Base-by-base conservation (phyloP, 2,113 vertebrate genomes). In the Rhipidura dahli region DNA sequence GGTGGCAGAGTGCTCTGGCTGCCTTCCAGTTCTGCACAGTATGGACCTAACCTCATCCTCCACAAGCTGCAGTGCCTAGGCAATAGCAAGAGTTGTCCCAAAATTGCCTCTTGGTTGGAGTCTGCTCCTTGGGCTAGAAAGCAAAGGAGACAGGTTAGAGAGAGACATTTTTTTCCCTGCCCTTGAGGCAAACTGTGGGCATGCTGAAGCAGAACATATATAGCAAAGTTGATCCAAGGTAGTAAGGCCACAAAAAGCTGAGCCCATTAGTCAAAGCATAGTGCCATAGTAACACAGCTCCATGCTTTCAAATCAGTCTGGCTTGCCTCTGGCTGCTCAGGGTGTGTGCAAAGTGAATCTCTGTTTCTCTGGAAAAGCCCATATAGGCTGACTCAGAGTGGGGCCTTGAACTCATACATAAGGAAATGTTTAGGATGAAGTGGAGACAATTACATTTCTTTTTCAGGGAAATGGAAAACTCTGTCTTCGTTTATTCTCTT, bases 281-380 rank as follows among this genome's bases (percentile, higher is more conserved):
- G 79, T 7, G 12, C 90, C 83, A 93, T 64, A 95, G 91, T 95
- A 93, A 93, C 92, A 88, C 49, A 87, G 80, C 86, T 95, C 72
- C 72, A 71, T 28, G 56, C 60, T 81, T 91, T 84, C 80, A 97
- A 61, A 92, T 93, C 64, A 50, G 89, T 15, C 86, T 94, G 87
- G 42, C 72, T 94, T 94, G 94, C 94, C 94, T 95, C 94, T 95
- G 89, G 91, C 96, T 95, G 83, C 89, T 84, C 80, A 47, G 56
- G 51, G 64, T 86, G 51, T 84, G 76, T 92, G 83, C 64, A 94
- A 71, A 92, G 80, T 40, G 56, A 64, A 64, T 92, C 80, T 90
- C 57, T 88, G 35, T 83, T 87, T 94, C 90, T 71, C 94, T 92
- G 76, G 71, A 87, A 92, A 94, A 95, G 56, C 56, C 76, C 40